Evolutionary conservation across 2,797 vertebrate species (phyloP), one percentile per base, ranked within the genome.

Genomic region (Neosilurus hyrtlii): DNA sequence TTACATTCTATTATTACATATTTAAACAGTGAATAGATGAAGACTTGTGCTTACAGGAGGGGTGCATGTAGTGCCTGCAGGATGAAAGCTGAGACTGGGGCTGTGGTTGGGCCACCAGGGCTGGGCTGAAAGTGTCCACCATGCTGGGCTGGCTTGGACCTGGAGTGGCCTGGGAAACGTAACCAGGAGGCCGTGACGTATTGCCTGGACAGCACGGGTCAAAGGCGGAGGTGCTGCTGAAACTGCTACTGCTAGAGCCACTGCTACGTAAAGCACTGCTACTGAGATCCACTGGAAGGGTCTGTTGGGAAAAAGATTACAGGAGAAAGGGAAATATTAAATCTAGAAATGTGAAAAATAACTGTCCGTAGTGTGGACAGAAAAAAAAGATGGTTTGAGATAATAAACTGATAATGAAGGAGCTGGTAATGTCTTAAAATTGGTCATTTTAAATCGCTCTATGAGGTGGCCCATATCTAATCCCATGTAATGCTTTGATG

Each of bases 121-220:
- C 91, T 0, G 97, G 92, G 87, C 94, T 94, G 86, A 97, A 99
- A 0, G 96, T 94, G 1, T 98, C 98, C 16, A 96, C 93, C 30
- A 93, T 90, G 37, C 95, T 91, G 0, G 96, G 94, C 86, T 98
- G 97, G 90, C 96, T 96, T 54, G 96, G 95, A 81, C 96, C 95
- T 0, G 95, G 93, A 51, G 94, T 93, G 61, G 95, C 93, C 92
- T 97, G 97, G 86, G 96, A 96, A 87, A 95, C 95, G 56, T 94
- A 98, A 85, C 95, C 90, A 82, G 97, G 89, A 82, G 96, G 94
- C 86, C 98, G 95, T 9, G 97, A 96, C 37, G 95, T 95, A 51
- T 97, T 96, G 80, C 96, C 96, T 0, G 98, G 97, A 88, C 98
- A 99, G 94, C 98, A 99, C 1, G 97, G 98, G 91, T 99, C 98